A percentile compares a stretch with the other conserved stretches of the same genome.
Conservation (phyloP, 2,888 invertebrate genomes). For the Agrochola litura region DNA sequence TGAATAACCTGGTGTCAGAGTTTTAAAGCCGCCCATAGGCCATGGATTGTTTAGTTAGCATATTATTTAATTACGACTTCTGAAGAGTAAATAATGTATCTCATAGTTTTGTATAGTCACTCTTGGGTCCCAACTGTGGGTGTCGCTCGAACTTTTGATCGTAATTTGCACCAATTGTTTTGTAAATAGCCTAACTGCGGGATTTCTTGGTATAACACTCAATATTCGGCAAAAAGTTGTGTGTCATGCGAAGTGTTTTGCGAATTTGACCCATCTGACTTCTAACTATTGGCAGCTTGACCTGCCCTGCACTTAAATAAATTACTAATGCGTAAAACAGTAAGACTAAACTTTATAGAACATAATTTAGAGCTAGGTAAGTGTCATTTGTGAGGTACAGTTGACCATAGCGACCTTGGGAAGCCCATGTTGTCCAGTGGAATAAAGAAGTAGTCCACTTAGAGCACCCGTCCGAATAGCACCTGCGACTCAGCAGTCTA, state of each 20-base stretch:
- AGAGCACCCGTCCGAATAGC: too few species aligned
- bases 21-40: too few species aligned
- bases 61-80: not conserved
- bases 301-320: not conserved
- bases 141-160: not conserved
- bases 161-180: not conserved
- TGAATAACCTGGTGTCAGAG: too few species aligned
- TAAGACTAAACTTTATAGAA: too few species aligned
- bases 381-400: not conserved
- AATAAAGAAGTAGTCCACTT: too few species aligned
- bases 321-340: not conserved
- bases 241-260: not conserved
- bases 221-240: not conserved
- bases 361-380: too few species aligned
- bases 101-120: not conserved
- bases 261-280: not conserved
- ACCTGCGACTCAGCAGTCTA: too few species aligned
- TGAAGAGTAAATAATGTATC: not conserved
- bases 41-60: not conserved
- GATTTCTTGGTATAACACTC: not conserved
- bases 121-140: not conserved
- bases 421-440: not conserved
- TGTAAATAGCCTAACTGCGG: not conserved
- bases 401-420: not conserved
- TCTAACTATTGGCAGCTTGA: not conserved